Evolutionary conservation across 1,140 invertebrate species (phyloP), one percentile per base, ranked within the genome.

Genomic region (Calliopsis andreniformis): DNA sequence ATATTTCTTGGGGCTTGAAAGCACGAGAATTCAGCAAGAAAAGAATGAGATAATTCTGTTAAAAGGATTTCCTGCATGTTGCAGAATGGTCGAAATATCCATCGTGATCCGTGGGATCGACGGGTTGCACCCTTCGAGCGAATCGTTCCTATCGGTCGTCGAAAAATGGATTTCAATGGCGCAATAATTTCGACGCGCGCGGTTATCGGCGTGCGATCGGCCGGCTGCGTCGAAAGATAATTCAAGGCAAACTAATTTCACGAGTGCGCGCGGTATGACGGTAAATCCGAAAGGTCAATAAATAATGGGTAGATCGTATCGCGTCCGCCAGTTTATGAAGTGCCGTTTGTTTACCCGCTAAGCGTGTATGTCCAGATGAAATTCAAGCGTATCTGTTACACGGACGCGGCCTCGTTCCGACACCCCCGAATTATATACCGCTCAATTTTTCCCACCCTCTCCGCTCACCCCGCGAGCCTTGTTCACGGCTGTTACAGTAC

Each of bases 191-290:
- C 55, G 77, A 75, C 68, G 76, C 32, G 28, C 62, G 25, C 64
- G 32, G 58, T 35, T 78, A 73, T 68, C 62, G 49, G 53, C 12
- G 18, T 20, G 43, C 55, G 63, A 75, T 75, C 72, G 77, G 55
- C 25, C 70, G 70, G 32, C 55, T 75, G 64, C 76, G 55, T 70
- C 76, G 56, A 79, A 83, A 84, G 82, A 84, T 84, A 84, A 84
- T 84, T 83, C 82, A 68, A 79, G 62, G 71, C 55, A 83, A 84
- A 84, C 81, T 84, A 84, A 84, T 84, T 84, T 84, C 70, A 62
- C 70, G 82, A 63, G n/a, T 51, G 67, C 28, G 55, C 77, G 28
- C 72, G 35, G 79, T 70, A 70, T 69, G 61, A 73, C 61, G 71
- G 77, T 84, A 76, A 76, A 84, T 84, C 62, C 71, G 62, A 76